Conservation (phyloP, 1,140 invertebrate genomes). For the Anastatus disparis region DNA sequence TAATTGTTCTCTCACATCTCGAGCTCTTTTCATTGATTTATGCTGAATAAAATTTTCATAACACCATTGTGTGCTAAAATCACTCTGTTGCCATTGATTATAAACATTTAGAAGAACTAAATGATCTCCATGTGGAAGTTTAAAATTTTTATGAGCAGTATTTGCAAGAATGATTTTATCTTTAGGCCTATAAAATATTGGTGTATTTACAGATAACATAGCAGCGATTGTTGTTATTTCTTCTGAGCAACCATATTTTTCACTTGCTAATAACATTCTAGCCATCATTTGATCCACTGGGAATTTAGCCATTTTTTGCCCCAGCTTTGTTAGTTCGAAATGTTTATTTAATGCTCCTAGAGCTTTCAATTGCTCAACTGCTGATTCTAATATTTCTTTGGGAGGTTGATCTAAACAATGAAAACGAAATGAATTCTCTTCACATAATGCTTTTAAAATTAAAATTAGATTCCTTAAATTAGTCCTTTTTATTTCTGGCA, state of each 20-base stretch:
- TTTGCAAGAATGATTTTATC: constrained; percentile 99
- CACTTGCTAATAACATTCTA: constrained; percentile 97
- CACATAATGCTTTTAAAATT: constrained; percentile 95
- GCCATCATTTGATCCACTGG: constrained; percentile 99
- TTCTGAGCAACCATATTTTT: constrained; percentile 97
- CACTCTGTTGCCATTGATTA: constrained; percentile 95
- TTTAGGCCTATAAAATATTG: constrained; percentile 98
- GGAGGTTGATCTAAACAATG: constrained; percentile 99
- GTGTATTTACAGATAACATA: constrained; percentile 97
- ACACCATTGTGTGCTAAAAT: constrained; percentile 96
- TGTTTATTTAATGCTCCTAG: constrained; percentile 97
- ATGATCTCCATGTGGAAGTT: constrained; percentile 93
- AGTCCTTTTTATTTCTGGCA: constrained; percentile 98
- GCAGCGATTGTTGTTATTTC: constrained; percentile 97
- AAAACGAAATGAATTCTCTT: constrained; percentile 98
- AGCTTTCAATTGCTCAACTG: constrained; percentile 97
- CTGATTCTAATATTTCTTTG: constrained; percentile 94
- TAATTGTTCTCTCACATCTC: constrained; percentile 97
- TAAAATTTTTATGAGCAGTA: constrained; percentile 96
- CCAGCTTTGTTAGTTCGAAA: constrained; percentile 96
- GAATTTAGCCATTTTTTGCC: constrained; percentile 98
- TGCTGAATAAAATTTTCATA: constrained; percentile 99
- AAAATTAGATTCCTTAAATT: constrained; percentile 97
- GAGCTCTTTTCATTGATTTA: constrained; percentile 94
- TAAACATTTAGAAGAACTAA: constrained; percentile 96